phyloP scores from a whole-genome alignment of 35 echinoderm and acorn worm species.

The Anneissia japonica region DNA sequence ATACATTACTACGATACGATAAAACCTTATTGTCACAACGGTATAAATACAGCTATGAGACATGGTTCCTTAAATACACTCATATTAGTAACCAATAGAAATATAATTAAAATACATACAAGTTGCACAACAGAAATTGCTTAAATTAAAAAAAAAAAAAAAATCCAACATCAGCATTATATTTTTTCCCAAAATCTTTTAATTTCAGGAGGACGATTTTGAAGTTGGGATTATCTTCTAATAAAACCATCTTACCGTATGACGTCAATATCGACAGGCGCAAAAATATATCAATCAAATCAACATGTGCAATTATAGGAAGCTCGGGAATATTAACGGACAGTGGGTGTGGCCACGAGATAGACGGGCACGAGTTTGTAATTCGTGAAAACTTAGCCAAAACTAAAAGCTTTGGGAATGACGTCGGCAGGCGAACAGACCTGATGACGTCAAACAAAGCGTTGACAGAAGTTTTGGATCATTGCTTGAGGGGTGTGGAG shows the following conservation, averaged over 20 bases:
- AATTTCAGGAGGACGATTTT: neutral
- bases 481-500: neutral
- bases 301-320: conserved; percentile 48
- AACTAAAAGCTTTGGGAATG: neutral
- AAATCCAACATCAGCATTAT: no score
- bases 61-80: no score
- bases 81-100: no score
- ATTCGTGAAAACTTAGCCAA: conserved; percentile 55
- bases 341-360: conserved; percentile 50
- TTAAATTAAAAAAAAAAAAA: no score
- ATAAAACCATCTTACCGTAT: neutral
- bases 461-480: neutral
- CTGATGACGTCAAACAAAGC: conserved; percentile 43
- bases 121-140: no score
- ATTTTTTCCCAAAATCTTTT: no score
- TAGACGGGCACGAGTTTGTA: conserved; percentile 53
- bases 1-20: no score
- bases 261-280: neutral
- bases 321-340: conserved; percentile 48
- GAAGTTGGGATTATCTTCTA: neutral
- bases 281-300: conserved; percentile 10
- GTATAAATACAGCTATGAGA: no score
- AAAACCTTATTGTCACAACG: no score
- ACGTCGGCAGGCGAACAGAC: conserved; percentile 47
- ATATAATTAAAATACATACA: no score